Evolutionary conservation across 64 coral and sea anemone genomes (phyloP).

Genomic region (Montipora capricornis): DNA sequence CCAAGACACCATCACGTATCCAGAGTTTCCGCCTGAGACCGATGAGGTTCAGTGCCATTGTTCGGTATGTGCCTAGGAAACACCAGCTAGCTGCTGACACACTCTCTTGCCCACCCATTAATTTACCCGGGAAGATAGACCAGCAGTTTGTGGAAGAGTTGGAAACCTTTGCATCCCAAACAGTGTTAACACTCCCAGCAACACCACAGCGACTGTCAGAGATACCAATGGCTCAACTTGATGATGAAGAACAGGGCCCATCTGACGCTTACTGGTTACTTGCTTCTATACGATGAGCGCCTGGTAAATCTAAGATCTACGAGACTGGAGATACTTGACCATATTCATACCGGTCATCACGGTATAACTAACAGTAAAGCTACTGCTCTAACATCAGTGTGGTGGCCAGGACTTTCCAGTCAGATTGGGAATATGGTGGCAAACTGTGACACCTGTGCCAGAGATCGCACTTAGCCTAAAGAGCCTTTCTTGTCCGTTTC

Average conservation of each 20-base stretch:
- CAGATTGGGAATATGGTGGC: too few species aligned
- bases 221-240: too few species aligned
- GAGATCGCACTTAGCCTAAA: slow-evolving; percentile 2
- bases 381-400: slow-evolving; percentile 18
- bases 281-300: too few species aligned
- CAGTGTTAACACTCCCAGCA: slow-evolving; percentile 35
- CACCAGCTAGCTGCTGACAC: background rate
- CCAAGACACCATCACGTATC: background rate
- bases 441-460: too few species aligned
- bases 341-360: slow-evolving; percentile 57
- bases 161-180: slow-evolving; percentile 35
- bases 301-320: slow-evolving; percentile 12
- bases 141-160: slow-evolving; percentile 41
- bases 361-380: slow-evolving; percentile 47
- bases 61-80: background rate
- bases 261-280: background rate
- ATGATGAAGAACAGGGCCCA: slow-evolving; percentile 42
- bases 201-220: slow-evolving; percentile 38
- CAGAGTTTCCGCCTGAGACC: background rate
- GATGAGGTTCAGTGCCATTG: background rate
- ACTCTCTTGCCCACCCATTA: background rate
- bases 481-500: slow-evolving; percentile 38
- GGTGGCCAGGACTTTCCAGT: slow-evolving; percentile 46
- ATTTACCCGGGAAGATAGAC: background rate
- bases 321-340: slow-evolving; percentile 56